Base-by-base conservation (phyloP, 2,113 vertebrate genomes). In the Lota lota region DNA sequence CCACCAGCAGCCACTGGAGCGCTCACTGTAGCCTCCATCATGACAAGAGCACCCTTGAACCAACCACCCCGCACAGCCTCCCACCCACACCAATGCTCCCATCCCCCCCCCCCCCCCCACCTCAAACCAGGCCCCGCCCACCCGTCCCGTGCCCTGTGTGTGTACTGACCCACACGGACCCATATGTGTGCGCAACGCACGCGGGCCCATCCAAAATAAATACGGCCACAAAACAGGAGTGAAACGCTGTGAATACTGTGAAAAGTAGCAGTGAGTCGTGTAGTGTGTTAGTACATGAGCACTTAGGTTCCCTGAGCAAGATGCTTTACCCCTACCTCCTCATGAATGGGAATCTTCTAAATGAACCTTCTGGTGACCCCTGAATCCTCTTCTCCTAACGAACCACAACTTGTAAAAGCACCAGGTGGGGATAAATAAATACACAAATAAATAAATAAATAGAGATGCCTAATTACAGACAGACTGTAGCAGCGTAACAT, bases 41-140 rank as follows among this genome's bases (percentile, higher is more conserved):
- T 87, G 86, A 90, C 90, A 86, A 87, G 85, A 74, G 72, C 81
- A 76, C 85, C 86, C 88, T 87, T 87, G 81, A 86, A 89, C 87
- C 72, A 61, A 59, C 67, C 72, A 47, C 36, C 47, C 22, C 20
- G 3, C 28, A 56, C 16, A 56, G 16, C 53, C 53, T 14, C 53
- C 53, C 53, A 0, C 1, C 53, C 53, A 28, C 24, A 28, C 24
- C 24, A 28, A 3, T 67, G 74, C 64, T 67, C 16, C 68, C 70
- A 70, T 56, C 54, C 21, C 64, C 16, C 50, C 53, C 50, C 22
- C 19, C 53, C 64, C 53, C 20, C 22, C 21, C 24, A 28, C 24
- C 24, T 28, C 24, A 28, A 28, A 28, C 3, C 24, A 5, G 24
- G 24, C 28, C 28, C 28, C 28, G 2, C 56, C 17, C 50, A 24